phyloP scores from a whole-genome alignment of 1,140 invertebrate species.

The Mactra quadrangularis region DNA sequence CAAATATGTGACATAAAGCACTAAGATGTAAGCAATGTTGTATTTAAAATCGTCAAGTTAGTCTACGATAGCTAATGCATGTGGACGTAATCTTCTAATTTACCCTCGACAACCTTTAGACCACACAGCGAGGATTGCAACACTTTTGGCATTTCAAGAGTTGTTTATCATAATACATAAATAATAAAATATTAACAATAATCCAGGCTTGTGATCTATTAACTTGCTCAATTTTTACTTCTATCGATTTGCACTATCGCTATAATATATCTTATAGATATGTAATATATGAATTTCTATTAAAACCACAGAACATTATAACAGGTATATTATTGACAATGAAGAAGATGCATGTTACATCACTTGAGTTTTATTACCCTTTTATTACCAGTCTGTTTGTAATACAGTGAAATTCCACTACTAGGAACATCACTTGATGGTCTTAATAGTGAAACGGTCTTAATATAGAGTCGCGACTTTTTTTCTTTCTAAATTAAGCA shows the following conservation, averaged over 20 bases:
- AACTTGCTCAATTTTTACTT: too few relatives aligned
- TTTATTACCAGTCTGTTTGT: conserved; percentile 11
- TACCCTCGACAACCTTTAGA: not conserved
- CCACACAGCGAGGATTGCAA: conserved; percentile 9
- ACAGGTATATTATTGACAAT: conserved; percentile 24
- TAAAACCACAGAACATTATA: conserved; percentile 28
- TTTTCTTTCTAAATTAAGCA: too few relatives aligned
- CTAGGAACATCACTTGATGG: too few relatives aligned
- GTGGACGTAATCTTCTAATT: too few relatives aligned
- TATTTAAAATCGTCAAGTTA: too few relatives aligned
- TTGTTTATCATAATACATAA: conserved; percentile 28
- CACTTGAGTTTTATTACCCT: not conserved
- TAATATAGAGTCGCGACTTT: too few relatives aligned
- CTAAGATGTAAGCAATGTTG: too few relatives aligned
- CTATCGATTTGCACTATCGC: not conserved
- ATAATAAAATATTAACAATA: conserved; percentile 13
- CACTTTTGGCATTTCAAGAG: not conserved
- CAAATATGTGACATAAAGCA: too few relatives aligned
- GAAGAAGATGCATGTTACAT: conserved; percentile 1
- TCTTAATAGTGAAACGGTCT: too few relatives aligned
- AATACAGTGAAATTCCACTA: too few relatives aligned
- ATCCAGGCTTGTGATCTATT: too few relatives aligned
- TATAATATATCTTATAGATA: conserved; percentile 15
- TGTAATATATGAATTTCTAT: conserved; percentile 30
- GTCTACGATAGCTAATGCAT: too few relatives aligned